Base-by-base conservation (phyloP, 2,113 vertebrate genomes). In the Verasper variegatus region DNA sequence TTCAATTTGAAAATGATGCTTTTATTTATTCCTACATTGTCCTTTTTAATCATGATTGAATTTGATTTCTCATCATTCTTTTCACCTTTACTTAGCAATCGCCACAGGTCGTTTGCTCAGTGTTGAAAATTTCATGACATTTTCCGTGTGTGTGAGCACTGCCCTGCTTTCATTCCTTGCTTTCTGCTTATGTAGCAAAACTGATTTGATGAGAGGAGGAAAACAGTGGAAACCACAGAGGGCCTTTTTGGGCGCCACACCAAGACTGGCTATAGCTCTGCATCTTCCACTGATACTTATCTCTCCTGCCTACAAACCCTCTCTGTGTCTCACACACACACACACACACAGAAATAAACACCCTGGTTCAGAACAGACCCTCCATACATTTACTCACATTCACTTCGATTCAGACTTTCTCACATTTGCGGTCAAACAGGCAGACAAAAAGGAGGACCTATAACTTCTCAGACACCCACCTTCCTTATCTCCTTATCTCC, bases 131-230 rank as follows among this genome's bases (percentile, higher is more conserved):
- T 51, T 87, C 72, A 78, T 56, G 80, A 47, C 56, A 68, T 77
- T 91, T 90, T 89, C 86, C 78, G 71, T 15, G 58, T 62, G 74
- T 64, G 59, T 21, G 17, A 56, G 68, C 73, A 45, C 56, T 75
- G 83, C 78, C 80, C 78, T 79, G 72, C 90, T 87, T 87, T 91
- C 83, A 86, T 87, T 88, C 84, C 89, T 83, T 88, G 77, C 87
- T 80, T 94, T 94, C 86, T 94, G 91, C 94, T 94, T 91, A 89
- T 91, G 90, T 93, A 91, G 93, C 94, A 94, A 92, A 94, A 93
- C 76, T 84, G 83, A 92, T 89, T 93, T 93, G 90, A 93, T 86
- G 89, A 87, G 82, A 84, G 89, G 71, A 88, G 85, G 87, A 86
- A 91, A 93, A 87, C 75, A 82, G 82, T 87, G 74, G 71, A 93